Evolutionary conservation across 2,113 vertebrate genomes (phyloP), one percentile per base, ranked within the genome.

Genomic region (Cyanoramphus novaezelandiae): DNA sequence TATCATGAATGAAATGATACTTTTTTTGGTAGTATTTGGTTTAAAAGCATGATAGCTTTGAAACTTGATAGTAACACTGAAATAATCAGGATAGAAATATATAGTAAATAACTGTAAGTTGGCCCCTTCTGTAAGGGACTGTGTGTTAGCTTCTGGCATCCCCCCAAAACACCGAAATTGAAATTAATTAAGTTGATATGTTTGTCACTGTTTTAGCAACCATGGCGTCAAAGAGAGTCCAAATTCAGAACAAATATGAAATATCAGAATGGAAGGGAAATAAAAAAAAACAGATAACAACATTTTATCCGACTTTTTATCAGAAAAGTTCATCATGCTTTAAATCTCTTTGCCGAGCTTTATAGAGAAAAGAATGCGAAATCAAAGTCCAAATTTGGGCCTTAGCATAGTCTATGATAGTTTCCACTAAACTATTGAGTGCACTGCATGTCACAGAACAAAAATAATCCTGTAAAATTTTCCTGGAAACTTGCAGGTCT

Each of bases 261-360:
- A 33, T 13, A 76, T 2, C 3, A 57, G 15, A 89, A 46, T 11
- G 60, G 10, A 72, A 88, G 43, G 12, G 55, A 83, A 4, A 60
- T 16, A 21, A 7, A 82, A 35, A 46, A 46, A 46, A 46, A 8
- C 44, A 46, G 44, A 44, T 44, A 17, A 17, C 20, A 63, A n/a
- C 5, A 29, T 19, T 57, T n/a, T 57, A n/a, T 14, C 55, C 14
- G 35, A 39, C 3, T 49, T 82, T 14, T 49, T 8, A 33, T 62
- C 7, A 19, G 4, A 52, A 9, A 64, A 47, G 2, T 44, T 44
- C 2, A 0, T 50, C 2, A 4, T n/a, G 3, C 13, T 84, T 72
- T 70, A 28, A 59, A 9, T 49, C 13, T 8, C 4, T 86, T 83
- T 86, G 16, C 11, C 24, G 5, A 24, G 33, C 69, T 93, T 92